phyloP scores from a whole-genome alignment of 2,113 vertebrate genomes.

The Pica pica region DNA sequence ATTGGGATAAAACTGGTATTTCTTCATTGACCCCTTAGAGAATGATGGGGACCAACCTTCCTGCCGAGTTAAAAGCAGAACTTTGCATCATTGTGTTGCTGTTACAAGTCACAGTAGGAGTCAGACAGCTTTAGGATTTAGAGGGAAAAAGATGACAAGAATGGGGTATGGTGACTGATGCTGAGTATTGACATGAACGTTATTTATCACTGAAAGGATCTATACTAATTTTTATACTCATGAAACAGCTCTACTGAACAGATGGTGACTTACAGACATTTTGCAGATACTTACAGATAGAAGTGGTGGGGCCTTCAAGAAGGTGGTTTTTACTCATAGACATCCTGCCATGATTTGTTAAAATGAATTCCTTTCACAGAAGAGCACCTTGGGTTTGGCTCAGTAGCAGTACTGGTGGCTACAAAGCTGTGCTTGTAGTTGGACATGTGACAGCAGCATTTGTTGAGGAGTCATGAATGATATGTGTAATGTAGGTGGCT shows the following conservation, averaged over 20 bases:
- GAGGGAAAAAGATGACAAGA: not conserved
- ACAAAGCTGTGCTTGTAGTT: not conserved
- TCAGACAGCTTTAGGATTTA: not conserved
- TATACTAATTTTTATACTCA: not conserved
- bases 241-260: not conserved
- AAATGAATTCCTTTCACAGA: not conserved
- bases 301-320: not conserved
- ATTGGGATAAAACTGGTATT: not conserved
- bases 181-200: not conserved
- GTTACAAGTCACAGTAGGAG: not conserved
- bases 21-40: not conserved
- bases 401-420: not conserved
- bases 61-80: not conserved
- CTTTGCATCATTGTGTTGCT: not conserved
- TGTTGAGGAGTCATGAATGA: not conserved
- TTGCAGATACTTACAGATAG: not conserved
- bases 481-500: rapidly evolving
- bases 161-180: not conserved
- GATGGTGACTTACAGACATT: not conserved
- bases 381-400: not conserved
- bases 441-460: not conserved
- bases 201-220: not conserved
- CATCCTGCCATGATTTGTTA: not conserved
- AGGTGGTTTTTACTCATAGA: not conserved
- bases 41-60: not conserved